Conservation (phyloP, 2,888 invertebrate species). For the Eilema sororculum region DNA sequence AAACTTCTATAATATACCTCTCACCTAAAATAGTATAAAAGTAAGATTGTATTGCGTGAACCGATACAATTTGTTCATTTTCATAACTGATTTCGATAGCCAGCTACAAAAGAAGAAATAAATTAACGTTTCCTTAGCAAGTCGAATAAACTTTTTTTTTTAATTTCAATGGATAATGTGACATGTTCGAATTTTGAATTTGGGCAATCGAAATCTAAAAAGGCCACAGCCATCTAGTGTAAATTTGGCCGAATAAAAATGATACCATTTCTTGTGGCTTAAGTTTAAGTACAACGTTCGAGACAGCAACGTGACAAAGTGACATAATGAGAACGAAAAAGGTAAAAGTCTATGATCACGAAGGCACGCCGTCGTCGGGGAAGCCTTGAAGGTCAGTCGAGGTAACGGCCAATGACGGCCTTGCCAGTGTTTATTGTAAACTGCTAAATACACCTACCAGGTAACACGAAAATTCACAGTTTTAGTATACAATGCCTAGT, state of each 20-base stretch:
- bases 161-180: background rate
- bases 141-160: no score
- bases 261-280: background rate
- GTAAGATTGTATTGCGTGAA: background rate
- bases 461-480: conserved; percentile 24
- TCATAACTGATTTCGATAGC: no score
- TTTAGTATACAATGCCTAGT: conserved; percentile 13
- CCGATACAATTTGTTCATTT: background rate
- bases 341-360: conserved; percentile 53
- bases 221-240: background rate
- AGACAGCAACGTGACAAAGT: conserved; percentile 36
- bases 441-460: conserved; percentile 39
- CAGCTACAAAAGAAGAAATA: no score
- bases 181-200: conserved; percentile 4
- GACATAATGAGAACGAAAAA: conserved; percentile 52
- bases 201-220: background rate
- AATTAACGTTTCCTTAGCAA: no score
- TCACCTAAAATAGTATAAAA: background rate
- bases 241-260: background rate
- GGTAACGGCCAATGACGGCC: conserved; percentile 68
- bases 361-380: conserved; percentile 35
- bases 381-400: conserved; percentile 48
- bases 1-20: no score
- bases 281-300: background rate
- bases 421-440: conserved; percentile 56